These are phyloP conservation scores for Anarhynchus alexandrinus DNA, from an alignment of 2,113 vertebrate genomes.

Conservation along the genomic window DNA sequence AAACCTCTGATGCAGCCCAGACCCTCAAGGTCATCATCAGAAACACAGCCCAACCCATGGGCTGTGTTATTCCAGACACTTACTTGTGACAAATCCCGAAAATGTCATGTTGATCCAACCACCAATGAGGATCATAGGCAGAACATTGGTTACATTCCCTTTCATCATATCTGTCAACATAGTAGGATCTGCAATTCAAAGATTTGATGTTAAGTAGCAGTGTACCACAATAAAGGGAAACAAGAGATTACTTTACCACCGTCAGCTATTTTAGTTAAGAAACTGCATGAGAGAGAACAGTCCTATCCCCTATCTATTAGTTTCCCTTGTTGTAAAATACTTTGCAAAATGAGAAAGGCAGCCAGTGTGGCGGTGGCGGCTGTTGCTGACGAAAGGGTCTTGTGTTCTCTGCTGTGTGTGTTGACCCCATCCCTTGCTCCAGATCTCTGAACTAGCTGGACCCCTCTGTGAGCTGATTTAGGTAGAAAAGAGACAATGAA, in stretches of 20 bases:
- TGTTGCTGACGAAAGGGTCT: not conserved
- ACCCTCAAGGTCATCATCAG: not conserved
- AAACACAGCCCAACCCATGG: fast-evolving
- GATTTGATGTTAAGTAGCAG: not conserved
- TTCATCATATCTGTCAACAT: constrained; percentile 99
- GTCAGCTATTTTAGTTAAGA: not conserved
- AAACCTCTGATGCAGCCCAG: not conserved
- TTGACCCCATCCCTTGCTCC: not conserved
- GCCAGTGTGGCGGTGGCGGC: not conserved
- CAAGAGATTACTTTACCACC: not conserved
- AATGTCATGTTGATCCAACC: constrained; percentile 99
- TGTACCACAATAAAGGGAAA: not conserved
- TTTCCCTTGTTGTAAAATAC: not conserved
- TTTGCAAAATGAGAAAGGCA: not conserved
- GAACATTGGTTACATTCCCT: constrained; percentile 97
- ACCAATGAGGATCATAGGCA: constrained; percentile 98
- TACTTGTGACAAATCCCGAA: constrained; percentile 98
- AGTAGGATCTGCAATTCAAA: constrained; percentile 86
- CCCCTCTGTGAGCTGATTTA: not conserved
- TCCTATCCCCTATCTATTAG: not conserved
- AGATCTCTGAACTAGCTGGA: not conserved
- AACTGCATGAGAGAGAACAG: not conserved
- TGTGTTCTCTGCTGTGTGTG: not conserved
- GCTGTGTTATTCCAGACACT: constrained; percentile 19
- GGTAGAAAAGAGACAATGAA: not conserved